phyloP scores from a whole-genome alignment of 1,140 invertebrate species.

The Dryas iulia region DNA sequence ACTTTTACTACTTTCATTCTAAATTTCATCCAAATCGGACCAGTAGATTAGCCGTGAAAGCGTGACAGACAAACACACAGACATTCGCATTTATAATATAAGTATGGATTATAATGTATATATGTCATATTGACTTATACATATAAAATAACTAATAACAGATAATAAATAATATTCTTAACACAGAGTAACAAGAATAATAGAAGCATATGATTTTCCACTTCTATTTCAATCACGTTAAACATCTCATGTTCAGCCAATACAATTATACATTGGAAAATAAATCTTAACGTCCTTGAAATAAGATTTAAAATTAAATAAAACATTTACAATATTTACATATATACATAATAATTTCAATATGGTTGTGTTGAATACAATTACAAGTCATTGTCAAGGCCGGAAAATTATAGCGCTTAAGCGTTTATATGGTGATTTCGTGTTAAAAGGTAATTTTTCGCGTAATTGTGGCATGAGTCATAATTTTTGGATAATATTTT shows the following conservation, averaged over 20 bases:
- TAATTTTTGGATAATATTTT: background rate
- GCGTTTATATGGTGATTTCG: background rate
- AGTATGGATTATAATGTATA: too few species aligned
- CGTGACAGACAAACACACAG: too few species aligned
- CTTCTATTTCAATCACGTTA: slow-evolving; percentile 1
- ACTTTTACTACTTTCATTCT: too few species aligned
- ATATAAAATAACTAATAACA: background rate
- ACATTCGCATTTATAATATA: too few species aligned
- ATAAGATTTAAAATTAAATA: slow-evolving; percentile 4
- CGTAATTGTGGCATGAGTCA: background rate
- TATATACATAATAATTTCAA: slow-evolving; percentile 9
- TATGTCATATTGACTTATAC: background rate
- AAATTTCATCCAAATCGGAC: too few species aligned
- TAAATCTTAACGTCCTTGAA: background rate
- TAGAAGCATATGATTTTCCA: background rate
- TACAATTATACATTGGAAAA: background rate
- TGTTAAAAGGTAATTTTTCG: background rate
- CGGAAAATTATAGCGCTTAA: slow-evolving; percentile 17
- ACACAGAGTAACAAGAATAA: background rate
- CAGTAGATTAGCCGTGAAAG: too few species aligned
- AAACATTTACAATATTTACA: background rate
- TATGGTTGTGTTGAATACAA: background rate
- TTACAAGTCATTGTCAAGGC: slow-evolving; percentile 32
- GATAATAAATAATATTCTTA: background rate
- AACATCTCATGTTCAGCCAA: background rate